phyloP scores from a whole-genome alignment of 1,140 invertebrate genomes.

The Rhagoletis zephyria region DNA sequence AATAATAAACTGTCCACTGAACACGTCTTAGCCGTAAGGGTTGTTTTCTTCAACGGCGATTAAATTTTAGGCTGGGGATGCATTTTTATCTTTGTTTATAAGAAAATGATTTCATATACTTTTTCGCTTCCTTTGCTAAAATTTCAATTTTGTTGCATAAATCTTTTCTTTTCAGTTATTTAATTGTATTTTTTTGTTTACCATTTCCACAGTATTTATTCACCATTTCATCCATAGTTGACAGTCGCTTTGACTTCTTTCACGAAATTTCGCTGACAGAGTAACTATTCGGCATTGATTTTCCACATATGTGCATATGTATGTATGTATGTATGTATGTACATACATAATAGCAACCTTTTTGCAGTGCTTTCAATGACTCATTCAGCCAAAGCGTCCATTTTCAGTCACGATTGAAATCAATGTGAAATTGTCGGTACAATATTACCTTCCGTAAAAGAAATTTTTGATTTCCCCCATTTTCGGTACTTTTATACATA shows the following conservation, averaged over 20 bases:
- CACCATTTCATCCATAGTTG: background rate
- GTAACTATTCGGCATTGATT: slow-evolving; percentile 14
- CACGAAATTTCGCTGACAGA: too few species aligned
- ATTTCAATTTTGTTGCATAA: background rate
- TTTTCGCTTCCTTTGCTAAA: background rate
- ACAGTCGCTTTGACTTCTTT: too few species aligned
- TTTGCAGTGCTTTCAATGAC: background rate
- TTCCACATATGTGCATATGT: background rate
- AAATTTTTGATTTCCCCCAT: background rate
- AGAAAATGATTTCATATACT: too few species aligned
- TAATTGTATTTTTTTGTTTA: background rate
- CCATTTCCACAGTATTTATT: background rate
- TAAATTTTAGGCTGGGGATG: too few species aligned
- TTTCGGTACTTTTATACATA: background rate
- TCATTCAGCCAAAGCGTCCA: background rate
- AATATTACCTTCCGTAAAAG: background rate
- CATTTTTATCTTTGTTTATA: too few species aligned
- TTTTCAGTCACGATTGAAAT: background rate
- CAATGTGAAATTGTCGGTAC: background rate
- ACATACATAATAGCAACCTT: background rate
- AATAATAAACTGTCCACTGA: background rate
- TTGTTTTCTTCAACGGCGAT: background rate
- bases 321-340: too few species aligned
- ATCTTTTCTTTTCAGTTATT: background rate
- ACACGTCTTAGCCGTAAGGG: background rate